These are phyloP conservation scores for Bilobella aurantiaca DNA, from an alignment of 1,140 invertebrate genomes.

Conservation along the genomic window DNA sequence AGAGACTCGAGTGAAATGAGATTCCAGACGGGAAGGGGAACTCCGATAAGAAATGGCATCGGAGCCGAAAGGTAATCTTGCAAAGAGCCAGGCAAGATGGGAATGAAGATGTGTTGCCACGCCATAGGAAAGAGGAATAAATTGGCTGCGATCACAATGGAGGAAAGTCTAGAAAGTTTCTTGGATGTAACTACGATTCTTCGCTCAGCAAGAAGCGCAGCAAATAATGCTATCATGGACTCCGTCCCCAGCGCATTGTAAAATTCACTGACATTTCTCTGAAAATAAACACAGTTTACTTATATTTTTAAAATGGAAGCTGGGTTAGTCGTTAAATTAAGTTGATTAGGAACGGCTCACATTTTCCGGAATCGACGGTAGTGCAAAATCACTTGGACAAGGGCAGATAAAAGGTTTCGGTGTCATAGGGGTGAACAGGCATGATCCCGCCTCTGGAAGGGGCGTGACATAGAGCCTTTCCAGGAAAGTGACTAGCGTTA, in stretches of 20 bases:
- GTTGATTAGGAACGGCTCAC: slow-evolving; percentile 58
- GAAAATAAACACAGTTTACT: no score
- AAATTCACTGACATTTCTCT: slow-evolving; percentile 92
- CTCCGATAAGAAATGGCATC: slow-evolving; percentile 91
- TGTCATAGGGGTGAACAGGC: slow-evolving; percentile 42
- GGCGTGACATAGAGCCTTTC: slow-evolving; percentile 53
- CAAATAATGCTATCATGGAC: slow-evolving; percentile 90
- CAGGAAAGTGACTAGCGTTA: slow-evolving; percentile 52
- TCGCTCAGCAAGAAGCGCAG: slow-evolving; percentile 84
- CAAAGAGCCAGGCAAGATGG: slow-evolving; percentile 72
- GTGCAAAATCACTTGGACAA: slow-evolving; percentile 63
- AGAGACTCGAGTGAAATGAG: slow-evolving; percentile 57
- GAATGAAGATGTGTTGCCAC: slow-evolving; percentile 97
- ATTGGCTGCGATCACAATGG: slow-evolving; percentile 87
- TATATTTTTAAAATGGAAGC: no score
- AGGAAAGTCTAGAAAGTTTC: slow-evolving; percentile 71
- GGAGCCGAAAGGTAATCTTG: slow-evolving; percentile 84
- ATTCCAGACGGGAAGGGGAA: slow-evolving; percentile 69
- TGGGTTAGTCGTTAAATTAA: slow-evolving; percentile 2
- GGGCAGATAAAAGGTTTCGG: slow-evolving; percentile 60
- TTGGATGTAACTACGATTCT: slow-evolving; percentile 81
- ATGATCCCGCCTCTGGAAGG: slow-evolving; percentile 47
- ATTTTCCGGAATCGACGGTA: slow-evolving; percentile 89
- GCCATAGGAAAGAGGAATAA: slow-evolving; percentile 90
- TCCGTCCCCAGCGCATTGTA: slow-evolving; percentile 82